Percentiles rank a stretch among this genome's conserved stretches.
These are phyloP conservation scores for Cheilosia soror DNA, from an alignment of 2,888 invertebrate species.

Conservation along the genomic window DNA sequence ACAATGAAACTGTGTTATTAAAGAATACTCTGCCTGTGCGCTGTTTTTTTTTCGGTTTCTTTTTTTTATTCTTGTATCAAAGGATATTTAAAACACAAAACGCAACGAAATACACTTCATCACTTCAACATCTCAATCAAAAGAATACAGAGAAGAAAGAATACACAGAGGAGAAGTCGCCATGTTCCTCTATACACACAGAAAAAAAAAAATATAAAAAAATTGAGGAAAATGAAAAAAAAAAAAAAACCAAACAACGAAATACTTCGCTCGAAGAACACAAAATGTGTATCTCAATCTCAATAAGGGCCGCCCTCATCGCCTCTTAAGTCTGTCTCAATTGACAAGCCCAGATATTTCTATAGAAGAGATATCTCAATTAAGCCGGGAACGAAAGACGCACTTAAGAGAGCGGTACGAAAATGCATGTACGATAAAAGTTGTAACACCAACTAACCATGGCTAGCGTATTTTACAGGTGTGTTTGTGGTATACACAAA, in stretches of 20 bases:
- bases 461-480: conserved; percentile 31
- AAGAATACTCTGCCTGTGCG: background rate
- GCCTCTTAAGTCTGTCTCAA: conserved; percentile 70
- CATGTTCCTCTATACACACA: conserved; percentile 13
- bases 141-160: conserved; percentile 17
- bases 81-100: conserved; percentile 31
- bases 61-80: background rate
- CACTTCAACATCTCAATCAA: conserved; percentile 55
- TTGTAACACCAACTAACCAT: conserved; percentile 33
- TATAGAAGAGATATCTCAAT: conserved; percentile 70
- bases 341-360: conserved; percentile 65
- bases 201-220: conserved; percentile 21
- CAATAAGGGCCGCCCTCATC: conserved; percentile 69
- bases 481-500: conserved; percentile 43
- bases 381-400: conserved; percentile 41
- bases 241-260: conserved; percentile 17
- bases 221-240: conserved; percentile 4
- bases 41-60: background rate
- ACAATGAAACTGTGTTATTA: conserved; percentile 10
- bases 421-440: conserved; percentile 50
- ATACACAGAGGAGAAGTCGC: conserved; percentile 17
- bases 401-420: conserved; percentile 59
- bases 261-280: conserved; percentile 35
- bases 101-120: conserved; percentile 40
- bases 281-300: conserved; percentile 61